Conservation (phyloP, 2,888 invertebrate species). For the Empis livida region DNA sequence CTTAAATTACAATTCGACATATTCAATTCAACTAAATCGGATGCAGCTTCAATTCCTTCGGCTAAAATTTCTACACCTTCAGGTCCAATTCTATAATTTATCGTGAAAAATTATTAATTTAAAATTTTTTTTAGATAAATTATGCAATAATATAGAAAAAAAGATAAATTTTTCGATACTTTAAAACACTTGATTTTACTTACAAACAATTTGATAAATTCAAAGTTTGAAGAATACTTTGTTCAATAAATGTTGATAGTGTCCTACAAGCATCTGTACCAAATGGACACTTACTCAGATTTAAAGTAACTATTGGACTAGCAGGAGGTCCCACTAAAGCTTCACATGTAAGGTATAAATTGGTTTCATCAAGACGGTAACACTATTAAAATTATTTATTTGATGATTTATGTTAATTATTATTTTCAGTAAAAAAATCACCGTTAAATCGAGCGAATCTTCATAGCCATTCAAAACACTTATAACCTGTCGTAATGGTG, state of each 20-base stretch:
- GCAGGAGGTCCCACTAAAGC: not conserved
- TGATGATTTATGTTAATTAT: too few species aligned
- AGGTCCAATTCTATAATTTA: constrained; percentile 7
- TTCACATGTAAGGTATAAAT: constrained; percentile 6
- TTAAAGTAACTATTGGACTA: constrained; percentile 1
- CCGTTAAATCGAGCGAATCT: too few species aligned
- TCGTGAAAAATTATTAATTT: too few species aligned
- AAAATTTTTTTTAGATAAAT: too few species aligned
- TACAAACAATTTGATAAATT: constrained; percentile 8
- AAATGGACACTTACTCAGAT: constrained; percentile 6
- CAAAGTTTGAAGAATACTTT: constrained; percentile 5
- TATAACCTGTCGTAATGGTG: not conserved
- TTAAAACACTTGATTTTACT: too few species aligned
- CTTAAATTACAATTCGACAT: constrained; percentile 8
- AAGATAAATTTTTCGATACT: too few species aligned
- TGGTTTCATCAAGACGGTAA: not conserved
- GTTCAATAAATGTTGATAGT: constrained; percentile 5
- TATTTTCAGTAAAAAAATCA: too few species aligned
- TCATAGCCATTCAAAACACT: not conserved
- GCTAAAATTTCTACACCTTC: constrained; percentile 7
- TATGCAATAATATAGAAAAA: too few species aligned
- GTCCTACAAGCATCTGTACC: constrained; percentile 5
- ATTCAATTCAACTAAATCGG: constrained; percentile 8
- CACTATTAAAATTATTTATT: too few species aligned
- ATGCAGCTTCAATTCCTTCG: constrained; percentile 7